Base-by-base conservation (phyloP, 1,140 invertebrate species). In the Bicyclus anynana region DNA sequence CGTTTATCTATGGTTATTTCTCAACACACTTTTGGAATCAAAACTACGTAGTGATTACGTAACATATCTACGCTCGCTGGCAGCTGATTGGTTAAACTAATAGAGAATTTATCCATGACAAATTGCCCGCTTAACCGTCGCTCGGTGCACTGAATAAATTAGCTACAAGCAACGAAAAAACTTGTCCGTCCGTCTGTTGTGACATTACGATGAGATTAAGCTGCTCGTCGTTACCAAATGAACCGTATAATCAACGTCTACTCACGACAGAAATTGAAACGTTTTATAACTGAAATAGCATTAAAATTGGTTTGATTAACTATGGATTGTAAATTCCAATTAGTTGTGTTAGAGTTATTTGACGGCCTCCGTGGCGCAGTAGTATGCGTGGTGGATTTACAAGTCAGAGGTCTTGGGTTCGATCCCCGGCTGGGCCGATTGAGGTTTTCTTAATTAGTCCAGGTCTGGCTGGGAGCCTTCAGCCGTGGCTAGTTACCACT, bases 51-150 rank as follows among this genome's bases (percentile, higher is more conserved):
- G 4, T 12, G 29, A 33, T 33, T 33, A 33, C 29, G 4, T 12
- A 33, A 33, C 29, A 17, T 17, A 38, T 5, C 13, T 14, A 10
- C 37, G 5, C 5, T 7, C 5, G 16, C 37, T 33, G 3, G 9
- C 37, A 16, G 13, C 4, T 9, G 17, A 44, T 21, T 9, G 44
- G 67, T 78, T 62, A 75, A 74, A 72, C 74, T 75, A 84, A 82
- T 74, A 84, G 69, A 74, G 71, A 80, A 76, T 68, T 75, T 71
- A 75, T 70, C 75, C 74, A 63, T 80, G 72, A 82, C 80, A 80
- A 81, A 84, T 82, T 77, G 74, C 65, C 55, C 71, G 70, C 65
- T 73, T 75, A 76, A 63, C 71, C 67, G 62, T 51, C 69, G 66
- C 55, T 63, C 70, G 70, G 49, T 72, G 71, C 70, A 72, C 72